A percentile compares a stretch with the other conserved stretches of the same genome.
Evolutionary conservation across 2,113 vertebrate species (phyloP).

Genomic region (Perca fluviatilis): DNA sequence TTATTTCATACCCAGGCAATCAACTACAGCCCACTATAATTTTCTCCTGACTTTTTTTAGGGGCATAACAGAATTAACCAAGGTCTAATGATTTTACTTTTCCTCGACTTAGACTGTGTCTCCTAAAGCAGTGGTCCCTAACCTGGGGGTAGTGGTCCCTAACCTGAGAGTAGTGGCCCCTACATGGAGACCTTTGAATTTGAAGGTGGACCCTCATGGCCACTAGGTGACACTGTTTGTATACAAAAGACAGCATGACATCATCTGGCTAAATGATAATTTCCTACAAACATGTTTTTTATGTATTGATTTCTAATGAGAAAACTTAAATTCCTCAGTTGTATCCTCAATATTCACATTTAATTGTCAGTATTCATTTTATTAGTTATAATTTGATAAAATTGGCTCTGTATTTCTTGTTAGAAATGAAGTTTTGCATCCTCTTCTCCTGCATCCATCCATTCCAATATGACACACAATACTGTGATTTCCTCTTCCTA

Average conservation of each 20-base stretch:
- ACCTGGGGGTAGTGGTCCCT: no score
- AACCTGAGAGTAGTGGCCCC: no score
- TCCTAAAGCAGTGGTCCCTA: no score
- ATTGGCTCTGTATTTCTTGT: not conserved
- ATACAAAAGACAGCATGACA: conserved; percentile 15
- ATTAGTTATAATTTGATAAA: not conserved
- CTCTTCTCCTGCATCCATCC: conserved; percentile 28
- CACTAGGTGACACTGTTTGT: conserved; percentile 70
- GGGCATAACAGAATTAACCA: no score
- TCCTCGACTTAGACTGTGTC: no score
- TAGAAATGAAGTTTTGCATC: not conserved
- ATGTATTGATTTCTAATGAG: not conserved
- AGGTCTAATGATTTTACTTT: no score
- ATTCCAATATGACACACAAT: conserved; percentile 32
- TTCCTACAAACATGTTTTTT: not conserved
- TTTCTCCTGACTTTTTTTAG: not conserved
- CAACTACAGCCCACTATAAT: not conserved
- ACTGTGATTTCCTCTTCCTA: conserved; percentile 50
- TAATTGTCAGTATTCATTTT: not conserved
- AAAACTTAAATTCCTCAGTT: not conserved
- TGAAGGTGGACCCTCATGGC: not conserved
- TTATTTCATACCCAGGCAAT: not conserved
- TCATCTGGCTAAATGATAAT: not conserved
- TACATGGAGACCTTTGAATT: not conserved
- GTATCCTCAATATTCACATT: not conserved